Evolutionary conservation across 2,888 invertebrate genomes (phyloP), one percentile per base, ranked within the genome.

Genomic region (Corbicula japonica): DNA sequence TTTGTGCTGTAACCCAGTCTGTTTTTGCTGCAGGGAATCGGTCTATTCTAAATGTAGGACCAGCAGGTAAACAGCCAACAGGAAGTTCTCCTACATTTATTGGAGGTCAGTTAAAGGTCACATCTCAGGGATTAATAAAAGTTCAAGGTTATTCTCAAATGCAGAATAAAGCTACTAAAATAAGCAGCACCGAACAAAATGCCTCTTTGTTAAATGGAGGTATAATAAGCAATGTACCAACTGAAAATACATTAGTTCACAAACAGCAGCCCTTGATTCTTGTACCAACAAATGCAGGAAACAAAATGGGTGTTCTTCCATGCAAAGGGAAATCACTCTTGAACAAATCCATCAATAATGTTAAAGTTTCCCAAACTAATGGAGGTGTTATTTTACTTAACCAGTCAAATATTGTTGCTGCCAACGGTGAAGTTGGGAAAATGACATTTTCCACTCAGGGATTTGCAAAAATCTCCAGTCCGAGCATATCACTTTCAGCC

Each of bases 81-180:
- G 44, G 28, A 23, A 54, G 46, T n/a, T 61, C 41, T 34, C 74
- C 65, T 60, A 66, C 74, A 26, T 18, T 44, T 18, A 48, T 69
- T 18, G 77, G 76, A 80, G 83, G 85, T 78, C 85, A 86, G 48
- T 70, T 87, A 18, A 85, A 85, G 73, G 87, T 87, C 28, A 87
- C 87, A n/a, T 75, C 86, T 74, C 85, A 87, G 60, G 87, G 87
- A 58, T 60, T 87, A 15, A 85, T 86, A 28, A 76, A 80, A 52
- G 72, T 80, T 68, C 72, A 73, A 69, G 73, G 80, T 46, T n/a
- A n/a, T n/a, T n/a, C n/a, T n/a, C 76, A 76, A 38, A 23, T 66
- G 18, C 34, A 54, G 35, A 38, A 46, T 50, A 54, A 54, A 54
- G 23, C 32, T 8, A 54, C 21, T 28, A n/a, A 28, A 28, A 54